Percentiles rank a stretch among this genome's conserved stretches.
These are phyloP conservation scores for Apis laboriosa DNA, from an alignment of 1,140 invertebrate genomes.

Conservation along the genomic window DNA sequence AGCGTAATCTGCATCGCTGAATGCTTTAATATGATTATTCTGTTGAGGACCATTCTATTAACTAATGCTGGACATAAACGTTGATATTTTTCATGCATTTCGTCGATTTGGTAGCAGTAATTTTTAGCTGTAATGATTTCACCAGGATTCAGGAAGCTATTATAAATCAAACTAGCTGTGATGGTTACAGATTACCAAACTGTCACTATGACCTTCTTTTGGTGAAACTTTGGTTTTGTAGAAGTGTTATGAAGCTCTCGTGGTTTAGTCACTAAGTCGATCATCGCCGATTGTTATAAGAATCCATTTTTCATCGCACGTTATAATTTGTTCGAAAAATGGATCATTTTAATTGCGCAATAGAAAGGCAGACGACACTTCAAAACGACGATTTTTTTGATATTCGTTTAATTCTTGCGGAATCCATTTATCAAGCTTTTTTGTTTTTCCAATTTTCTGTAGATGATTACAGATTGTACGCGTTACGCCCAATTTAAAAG, in stretches of 20 bases:
- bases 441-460: neutral
- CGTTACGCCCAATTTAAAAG: too few species aligned
- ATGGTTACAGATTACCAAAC: neutral
- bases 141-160: neutral
- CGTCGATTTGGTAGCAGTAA: neutral
- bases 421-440: constrained; percentile 11
- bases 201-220: neutral
- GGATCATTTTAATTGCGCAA: neutral
- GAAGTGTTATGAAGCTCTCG: neutral
- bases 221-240: neutral
- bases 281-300: neutral
- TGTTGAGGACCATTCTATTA: neutral
- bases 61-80: neutral
- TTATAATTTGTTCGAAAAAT: neutral
- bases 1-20: too few species aligned
- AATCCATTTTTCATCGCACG: constrained; percentile 11
- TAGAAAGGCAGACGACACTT: neutral
- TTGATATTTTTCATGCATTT: neutral
- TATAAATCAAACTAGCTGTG: neutral
- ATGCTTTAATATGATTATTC: too few species aligned
- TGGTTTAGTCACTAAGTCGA: neutral
- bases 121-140: neutral
- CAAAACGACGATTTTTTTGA: neutral
- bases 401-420: neutral
- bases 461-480: too few species aligned